Percentiles rank a stretch among this genome's conserved stretches.
phyloP scores from a whole-genome alignment of 2,888 invertebrate species.

The Zaprionus lineosus region DNA sequence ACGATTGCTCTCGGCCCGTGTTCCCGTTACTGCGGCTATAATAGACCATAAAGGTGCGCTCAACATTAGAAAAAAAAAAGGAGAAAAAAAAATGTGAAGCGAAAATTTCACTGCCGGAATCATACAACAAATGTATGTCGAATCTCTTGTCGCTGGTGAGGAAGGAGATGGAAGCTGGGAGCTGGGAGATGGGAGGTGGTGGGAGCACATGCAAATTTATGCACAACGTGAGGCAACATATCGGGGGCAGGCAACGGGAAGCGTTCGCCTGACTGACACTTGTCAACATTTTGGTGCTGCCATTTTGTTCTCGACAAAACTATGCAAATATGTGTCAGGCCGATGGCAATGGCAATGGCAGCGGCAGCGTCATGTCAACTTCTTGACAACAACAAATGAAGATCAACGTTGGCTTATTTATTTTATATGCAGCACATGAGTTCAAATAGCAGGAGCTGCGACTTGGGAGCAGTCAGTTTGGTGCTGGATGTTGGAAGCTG shows the following conservation, averaged over 20 bases:
- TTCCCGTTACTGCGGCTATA: slow-evolving; percentile 70
- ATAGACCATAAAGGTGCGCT: slow-evolving; percentile 77
- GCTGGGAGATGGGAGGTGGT: no score
- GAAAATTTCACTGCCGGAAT: slow-evolving; percentile 51
- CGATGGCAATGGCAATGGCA: slow-evolving; percentile 53
- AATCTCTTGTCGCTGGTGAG: slow-evolving; percentile 57
- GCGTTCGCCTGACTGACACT: slow-evolving; percentile 69
- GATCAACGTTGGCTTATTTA: slow-evolving; percentile 73
- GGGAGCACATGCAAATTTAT: slow-evolving; percentile 70
- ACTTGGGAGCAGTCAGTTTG: no score
- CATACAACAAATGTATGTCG: slow-evolving; percentile 37
- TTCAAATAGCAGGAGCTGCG: no score
- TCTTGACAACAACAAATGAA: slow-evolving; percentile 74
- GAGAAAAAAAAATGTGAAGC: no score
- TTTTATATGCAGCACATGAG: slow-evolving; percentile 63
- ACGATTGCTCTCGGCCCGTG: slow-evolving; percentile 66
- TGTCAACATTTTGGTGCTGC: slow-evolving; percentile 64
- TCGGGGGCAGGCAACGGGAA: slow-evolving; percentile 12
- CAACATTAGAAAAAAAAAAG: slow-evolving; percentile 24
- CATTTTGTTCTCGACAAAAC: slow-evolving; percentile 65
- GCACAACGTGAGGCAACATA: slow-evolving; percentile 35
- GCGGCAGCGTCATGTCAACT: slow-evolving; percentile 70
- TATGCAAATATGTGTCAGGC: slow-evolving; percentile 73
- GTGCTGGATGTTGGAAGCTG: no score
- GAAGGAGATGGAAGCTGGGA: no score